A percentile compares a stretch with the other conserved stretches of the same genome.
phyloP scores from a whole-genome alignment of 2,797 vertebrate species.

The Muscicapa striata region DNA sequence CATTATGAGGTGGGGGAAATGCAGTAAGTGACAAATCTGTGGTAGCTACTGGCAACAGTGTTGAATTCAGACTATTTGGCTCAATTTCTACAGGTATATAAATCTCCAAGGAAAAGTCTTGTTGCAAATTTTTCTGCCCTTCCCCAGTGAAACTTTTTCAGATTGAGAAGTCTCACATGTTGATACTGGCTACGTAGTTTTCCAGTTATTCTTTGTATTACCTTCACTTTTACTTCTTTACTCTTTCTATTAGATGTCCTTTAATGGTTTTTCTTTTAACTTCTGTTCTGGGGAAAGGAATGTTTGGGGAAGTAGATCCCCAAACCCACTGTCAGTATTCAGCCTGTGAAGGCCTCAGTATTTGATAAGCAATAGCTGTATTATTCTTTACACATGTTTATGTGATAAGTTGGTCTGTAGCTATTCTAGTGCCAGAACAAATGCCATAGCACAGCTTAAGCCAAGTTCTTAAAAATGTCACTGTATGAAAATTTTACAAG shows the following conservation, averaged over 20 bases:
- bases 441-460: background rate
- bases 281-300: background rate
- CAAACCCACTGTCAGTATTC: background rate
- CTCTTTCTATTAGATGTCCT: background rate
- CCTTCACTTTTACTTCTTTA: background rate
- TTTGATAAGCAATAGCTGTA: background rate
- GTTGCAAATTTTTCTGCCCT: background rate
- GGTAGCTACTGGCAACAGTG: background rate
- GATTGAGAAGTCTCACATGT: background rate
- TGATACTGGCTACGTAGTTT: background rate
- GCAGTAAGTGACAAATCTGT: background rate
- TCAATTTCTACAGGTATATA: background rate
- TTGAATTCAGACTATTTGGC: constrained; percentile 9
- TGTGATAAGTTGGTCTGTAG: background rate
- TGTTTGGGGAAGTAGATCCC: rapidly evolving
- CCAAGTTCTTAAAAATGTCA: background rate
- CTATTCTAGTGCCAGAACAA: background rate
- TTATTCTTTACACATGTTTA: background rate
- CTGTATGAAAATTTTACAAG: background rate
- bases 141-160: background rate
- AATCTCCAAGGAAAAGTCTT: background rate
- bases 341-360: background rate
- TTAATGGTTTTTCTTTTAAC: background rate
- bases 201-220: background rate
- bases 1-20: background rate